Evolutionary conservation across 2,888 invertebrate genomes (phyloP).

Genomic region (Schizotus pectinicornis): DNA sequence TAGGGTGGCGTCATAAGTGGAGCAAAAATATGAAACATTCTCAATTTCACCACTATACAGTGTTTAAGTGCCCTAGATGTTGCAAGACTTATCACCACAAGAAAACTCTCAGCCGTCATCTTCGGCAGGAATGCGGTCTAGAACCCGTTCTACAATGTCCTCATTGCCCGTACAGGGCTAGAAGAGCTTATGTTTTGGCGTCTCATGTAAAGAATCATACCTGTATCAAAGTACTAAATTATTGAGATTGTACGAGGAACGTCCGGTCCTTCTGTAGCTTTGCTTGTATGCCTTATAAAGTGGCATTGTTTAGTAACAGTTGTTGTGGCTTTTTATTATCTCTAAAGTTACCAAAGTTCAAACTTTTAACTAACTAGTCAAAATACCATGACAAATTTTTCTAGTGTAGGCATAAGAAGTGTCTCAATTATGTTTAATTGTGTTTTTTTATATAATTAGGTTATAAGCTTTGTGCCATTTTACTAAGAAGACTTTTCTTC

Average conservation of each 20-base stretch:
- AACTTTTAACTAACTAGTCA: background rate
- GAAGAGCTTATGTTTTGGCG: slow-evolving; percentile 60
- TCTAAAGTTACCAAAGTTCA: background rate
- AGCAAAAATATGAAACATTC: slow-evolving; percentile 16
- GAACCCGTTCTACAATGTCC: slow-evolving; percentile 78
- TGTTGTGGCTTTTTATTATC: too few relatives aligned
- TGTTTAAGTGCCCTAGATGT: slow-evolving; percentile 57
- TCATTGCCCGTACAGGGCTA: slow-evolving; percentile 76
- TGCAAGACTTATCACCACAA: slow-evolving; percentile 60
- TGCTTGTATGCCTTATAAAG: too few relatives aligned
- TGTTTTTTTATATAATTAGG: too few relatives aligned
- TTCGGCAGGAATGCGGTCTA: slow-evolving; percentile 61
- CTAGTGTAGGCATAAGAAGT: too few relatives aligned
- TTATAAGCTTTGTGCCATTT: too few relatives aligned
- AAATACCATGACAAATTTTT: background rate
- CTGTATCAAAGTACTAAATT: slow-evolving; percentile 26
- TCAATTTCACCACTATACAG: slow-evolving; percentile 8
- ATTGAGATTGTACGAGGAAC: too few relatives aligned
- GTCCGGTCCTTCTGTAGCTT: too few relatives aligned
- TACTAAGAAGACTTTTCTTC: too few relatives aligned
- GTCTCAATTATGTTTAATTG: too few relatives aligned
- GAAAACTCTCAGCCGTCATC: slow-evolving; percentile 60
- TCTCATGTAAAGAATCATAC: slow-evolving; percentile 52
- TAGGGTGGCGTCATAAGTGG: slow-evolving; percentile 17
- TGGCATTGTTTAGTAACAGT: too few relatives aligned